Base-by-base conservation (phyloP, 1,140 invertebrate species). In the Oncopodura yosiiana region DNA sequence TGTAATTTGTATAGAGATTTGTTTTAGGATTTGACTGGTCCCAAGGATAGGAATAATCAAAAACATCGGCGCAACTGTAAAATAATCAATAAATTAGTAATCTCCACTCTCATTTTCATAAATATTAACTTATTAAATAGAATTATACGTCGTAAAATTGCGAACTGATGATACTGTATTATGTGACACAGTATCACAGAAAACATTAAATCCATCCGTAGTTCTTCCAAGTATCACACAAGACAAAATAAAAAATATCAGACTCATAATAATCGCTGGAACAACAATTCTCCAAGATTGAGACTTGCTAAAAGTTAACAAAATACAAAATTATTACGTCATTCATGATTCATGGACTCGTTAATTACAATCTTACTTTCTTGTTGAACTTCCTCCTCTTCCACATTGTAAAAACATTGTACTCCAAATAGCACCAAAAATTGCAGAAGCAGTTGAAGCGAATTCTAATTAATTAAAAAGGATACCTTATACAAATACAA, bases 281-380 rank as follows among this genome's bases (percentile, higher is more conserved):
- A 58, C 58, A 4, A 64, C 58, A n/a, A 64, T 64, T 50, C 62
- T 32, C 62, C 62, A 64, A 14, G 62, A 55, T 37, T 64, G 62
- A n/a, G 62, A 58, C 12, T 58, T 37, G 19, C 62, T 64, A 29
- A 9, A 39, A 5, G 26, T 14, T 42, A 41, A 2, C 36, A 36
- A 5, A 51, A 51, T 21, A 18, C 6, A 19, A 12, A 26, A 14
- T 19, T 26, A 18, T 6, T 9, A 44, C n/a, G 48, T 9, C 48
- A 46, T n/a, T 5, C 21, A 18, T 16, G 24, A 26, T 8, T 44
- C n/a, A 32, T n/a, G n/a, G n/a, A n/a, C n/a, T n/a, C n/a, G n/a
- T n/a, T n/a, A n/a, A n/a, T n/a, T n/a, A n/a, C n/a, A n/a, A n/a
- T n/a, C n/a, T 39, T 59, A 58, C 61, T 46, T 61, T 53, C 48